Evolutionary conservation across 2,113 vertebrate genomes (phyloP).

Genomic region (Neoarius graeffei): DNA sequence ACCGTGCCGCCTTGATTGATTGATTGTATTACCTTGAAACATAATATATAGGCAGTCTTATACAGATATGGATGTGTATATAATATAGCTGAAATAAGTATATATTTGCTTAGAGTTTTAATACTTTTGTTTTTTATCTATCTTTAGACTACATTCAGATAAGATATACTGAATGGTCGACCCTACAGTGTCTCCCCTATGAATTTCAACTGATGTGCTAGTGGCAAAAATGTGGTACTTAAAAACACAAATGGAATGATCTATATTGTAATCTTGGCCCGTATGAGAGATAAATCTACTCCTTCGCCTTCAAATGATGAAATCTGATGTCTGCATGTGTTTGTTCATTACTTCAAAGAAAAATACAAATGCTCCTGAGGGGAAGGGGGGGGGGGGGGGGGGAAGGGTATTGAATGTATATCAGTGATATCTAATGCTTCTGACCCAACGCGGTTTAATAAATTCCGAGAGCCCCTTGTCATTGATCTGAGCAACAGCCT

Average conservation of each 20-base stretch:
- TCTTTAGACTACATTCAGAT: neutral
- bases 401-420: slow-evolving; percentile 76
- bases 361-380: slow-evolving; percentile 63
- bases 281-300: slow-evolving; percentile 69
- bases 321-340: slow-evolving; percentile 78
- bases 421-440: slow-evolving; percentile 71
- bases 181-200: slow-evolving; percentile 49
- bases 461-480: slow-evolving; percentile 75
- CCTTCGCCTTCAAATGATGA: slow-evolving; percentile 71
- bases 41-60: neutral
- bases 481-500: slow-evolving; percentile 72
- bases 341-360: slow-evolving; percentile 75
- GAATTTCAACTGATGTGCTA: slow-evolving; percentile 62
- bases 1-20: too few relatives aligned
- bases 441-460: slow-evolving; percentile 78
- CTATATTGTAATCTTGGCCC: slow-evolving; percentile 69
- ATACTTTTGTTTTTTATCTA: neutral
- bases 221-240: slow-evolving; percentile 61
- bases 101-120: neutral
- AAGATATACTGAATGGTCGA: neutral
- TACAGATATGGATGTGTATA: neutral
- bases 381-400: slow-evolving; percentile 57
- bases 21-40: neutral
- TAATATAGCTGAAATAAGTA: neutral
- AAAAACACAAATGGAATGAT: slow-evolving; percentile 61